A percentile compares a stretch with the other conserved stretches of the same genome.
Evolutionary conservation across 1,140 invertebrate genomes (phyloP).

Genomic region (Euura lappo): DNA sequence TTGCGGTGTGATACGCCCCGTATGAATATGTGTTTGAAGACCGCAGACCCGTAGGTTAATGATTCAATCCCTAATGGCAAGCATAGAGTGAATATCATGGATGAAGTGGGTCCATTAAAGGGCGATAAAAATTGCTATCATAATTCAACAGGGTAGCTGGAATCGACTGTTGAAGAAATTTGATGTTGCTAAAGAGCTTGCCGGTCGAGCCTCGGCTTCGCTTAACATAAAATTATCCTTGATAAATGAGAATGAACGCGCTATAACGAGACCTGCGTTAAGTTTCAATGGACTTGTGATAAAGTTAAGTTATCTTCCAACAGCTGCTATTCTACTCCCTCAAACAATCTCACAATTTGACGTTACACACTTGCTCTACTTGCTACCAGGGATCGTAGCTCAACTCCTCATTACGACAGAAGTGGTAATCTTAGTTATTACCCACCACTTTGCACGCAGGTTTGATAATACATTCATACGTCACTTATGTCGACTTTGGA

Average conservation of each 20-base stretch:
- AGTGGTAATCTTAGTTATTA: not conserved
- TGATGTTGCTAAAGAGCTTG: not conserved
- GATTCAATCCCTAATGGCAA: conserved; percentile 3
- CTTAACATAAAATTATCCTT: not conserved
- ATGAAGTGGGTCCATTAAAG: not conserved
- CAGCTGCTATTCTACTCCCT: too few species aligned
- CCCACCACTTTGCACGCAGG: not conserved
- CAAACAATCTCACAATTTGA: too few species aligned
- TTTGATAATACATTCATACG: not conserved
- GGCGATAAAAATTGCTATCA: not conserved
- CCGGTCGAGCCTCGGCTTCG: not conserved
- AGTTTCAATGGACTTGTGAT: too few species aligned
- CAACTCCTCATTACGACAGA: not conserved
- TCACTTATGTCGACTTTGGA: not conserved
- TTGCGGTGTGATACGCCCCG: not conserved
- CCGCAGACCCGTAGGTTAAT: not conserved
- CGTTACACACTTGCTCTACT: too few species aligned
- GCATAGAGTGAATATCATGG: not conserved
- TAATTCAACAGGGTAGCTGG: not conserved
- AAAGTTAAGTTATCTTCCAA: too few species aligned
- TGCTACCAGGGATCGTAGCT: not conserved
- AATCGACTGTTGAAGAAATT: not conserved
- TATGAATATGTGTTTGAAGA: not conserved
- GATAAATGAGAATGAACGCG: not conserved
- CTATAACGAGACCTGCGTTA: not conserved